Percentiles rank a stretch among this genome's conserved stretches.
Evolutionary conservation across 2,888 invertebrate genomes (phyloP).

Genomic region (Agrilus cyanescens): DNA sequence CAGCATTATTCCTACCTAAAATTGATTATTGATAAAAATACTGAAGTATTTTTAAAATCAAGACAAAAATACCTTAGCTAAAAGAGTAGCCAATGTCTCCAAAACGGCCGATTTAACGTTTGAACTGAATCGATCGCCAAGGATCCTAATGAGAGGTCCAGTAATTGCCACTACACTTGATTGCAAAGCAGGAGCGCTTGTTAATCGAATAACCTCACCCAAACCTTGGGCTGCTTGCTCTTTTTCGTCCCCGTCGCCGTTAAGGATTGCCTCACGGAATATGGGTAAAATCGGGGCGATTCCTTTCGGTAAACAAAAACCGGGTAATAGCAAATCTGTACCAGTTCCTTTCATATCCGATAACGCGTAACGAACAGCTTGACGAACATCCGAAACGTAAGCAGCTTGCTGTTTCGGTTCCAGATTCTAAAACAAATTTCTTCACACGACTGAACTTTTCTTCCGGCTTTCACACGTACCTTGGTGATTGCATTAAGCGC

Average conservation of each 20-base stretch:
- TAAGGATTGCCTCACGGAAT: conserved; percentile 91
- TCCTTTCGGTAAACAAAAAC: conserved; percentile 84
- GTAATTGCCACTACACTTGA: conserved; percentile 96
- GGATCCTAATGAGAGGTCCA: conserved; percentile 92
- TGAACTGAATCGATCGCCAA: conserved; percentile 89
- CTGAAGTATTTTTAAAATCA: neutral
- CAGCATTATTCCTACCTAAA: conserved; percentile 80
- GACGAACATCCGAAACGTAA: conserved; percentile 81
- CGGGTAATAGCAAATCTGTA: conserved; percentile 62
- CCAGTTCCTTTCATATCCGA: conserved; percentile 61
- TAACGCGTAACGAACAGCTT: conserved; percentile 83
- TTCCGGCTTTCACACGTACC: no score
- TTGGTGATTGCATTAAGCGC: conserved; percentile 82
- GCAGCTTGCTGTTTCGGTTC: conserved; percentile 74
- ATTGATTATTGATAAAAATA: conserved; percentile 6
- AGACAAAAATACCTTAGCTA: conserved; percentile 61
- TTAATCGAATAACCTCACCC: conserved; percentile 64
- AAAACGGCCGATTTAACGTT: conserved; percentile 93
- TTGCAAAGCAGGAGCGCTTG: conserved; percentile 78
- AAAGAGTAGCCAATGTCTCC: conserved; percentile 82
- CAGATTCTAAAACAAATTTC: conserved; percentile 48
- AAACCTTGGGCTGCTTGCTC: conserved; percentile 90
- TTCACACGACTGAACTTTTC: no score
- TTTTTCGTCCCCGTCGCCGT: conserved; percentile 90
- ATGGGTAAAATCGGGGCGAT: conserved; percentile 89